Base-by-base conservation (phyloP, 2,888 invertebrate species). In the Dicycla oo region DNA sequence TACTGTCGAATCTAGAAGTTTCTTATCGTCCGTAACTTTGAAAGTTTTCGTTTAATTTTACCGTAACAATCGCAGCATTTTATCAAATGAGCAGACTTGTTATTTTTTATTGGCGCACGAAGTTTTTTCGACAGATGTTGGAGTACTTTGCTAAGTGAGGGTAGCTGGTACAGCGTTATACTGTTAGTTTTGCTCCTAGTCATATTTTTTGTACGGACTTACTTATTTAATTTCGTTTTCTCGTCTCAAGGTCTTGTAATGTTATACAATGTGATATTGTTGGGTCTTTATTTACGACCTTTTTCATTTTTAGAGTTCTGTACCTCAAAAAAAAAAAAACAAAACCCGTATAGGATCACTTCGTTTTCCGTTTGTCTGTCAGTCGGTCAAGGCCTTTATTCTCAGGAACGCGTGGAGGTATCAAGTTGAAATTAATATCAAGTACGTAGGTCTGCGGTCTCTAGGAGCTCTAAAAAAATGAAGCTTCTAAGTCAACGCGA, bases 111-210 rank as follows among this genome's bases (percentile, higher is more conserved):
- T 77, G 58, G 61, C 63, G 65, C 64, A 76, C 77, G 38, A 84
- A 85, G 72, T 82, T 86, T 86, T 86, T 86, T 82, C 82, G 82
- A 78, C 84, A 84, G 86, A 84, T 84, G 86, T 82, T 82, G 62
- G 74, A 84, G 82, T 77, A 80, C 82, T 86, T 85, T 49, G 67
- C 61, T 78, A 78, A 78, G 81, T 75, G 80, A 64, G 83, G 69
- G 75, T 82, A 64, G 82, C 81, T 66, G 66, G 66, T 80, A 80
- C 68, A 74, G 30, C 62, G 82, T 69, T 81, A 64, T 47, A 47
- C 75, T 74, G 80, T 78, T 78, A 78, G 69, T 82, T 79, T 82
- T 53, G 53, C n/a, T 64, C 69, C 38, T 73, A 82, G 69, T 65
- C 74, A 79, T 82, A 82, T 82, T 81, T 79, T 80, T 79, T 65